Conservation (phyloP, 2,888 invertebrate species). For the Crossocerus cetratus region DNA sequence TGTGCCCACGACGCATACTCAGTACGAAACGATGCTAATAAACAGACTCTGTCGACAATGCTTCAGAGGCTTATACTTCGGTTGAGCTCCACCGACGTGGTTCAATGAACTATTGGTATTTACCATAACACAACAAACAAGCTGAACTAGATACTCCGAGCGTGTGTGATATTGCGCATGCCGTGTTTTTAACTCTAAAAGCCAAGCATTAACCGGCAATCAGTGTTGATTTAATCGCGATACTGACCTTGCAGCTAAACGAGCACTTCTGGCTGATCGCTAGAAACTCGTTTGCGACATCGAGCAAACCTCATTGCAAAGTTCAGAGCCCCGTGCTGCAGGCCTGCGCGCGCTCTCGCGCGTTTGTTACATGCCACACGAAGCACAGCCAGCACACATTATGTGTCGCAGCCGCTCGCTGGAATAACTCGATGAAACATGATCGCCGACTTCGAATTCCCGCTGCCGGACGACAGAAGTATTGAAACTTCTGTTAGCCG, state of each 20-base stretch:
- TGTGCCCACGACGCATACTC: too few relatives aligned
- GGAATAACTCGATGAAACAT: background rate
- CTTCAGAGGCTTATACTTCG: too few relatives aligned
- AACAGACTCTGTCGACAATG: too few relatives aligned
- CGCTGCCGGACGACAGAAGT: slow-evolving; percentile 11
- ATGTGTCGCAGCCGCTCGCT: background rate
- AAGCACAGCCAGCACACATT: too few relatives aligned
- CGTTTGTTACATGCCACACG: too few relatives aligned
- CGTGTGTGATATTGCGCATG: slow-evolving; percentile 19
- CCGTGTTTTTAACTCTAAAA: slow-evolving; percentile 14
- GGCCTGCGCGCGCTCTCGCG: too few relatives aligned
- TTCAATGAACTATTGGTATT: slow-evolving; percentile 31
- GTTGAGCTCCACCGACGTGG: background rate
- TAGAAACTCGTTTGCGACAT: slow-evolving; percentile 13
- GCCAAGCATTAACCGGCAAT: slow-evolving; percentile 17
- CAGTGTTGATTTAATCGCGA: slow-evolving; percentile 37
- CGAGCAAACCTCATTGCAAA: slow-evolving; percentile 12
- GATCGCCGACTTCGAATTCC: slow-evolving; percentile 1
- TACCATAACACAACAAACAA: slow-evolving; percentile 42
- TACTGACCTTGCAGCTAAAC: slow-evolving; percentile 33
- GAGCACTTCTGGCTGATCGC: slow-evolving; percentile 10
- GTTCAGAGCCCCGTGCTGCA: slow-evolving; percentile 4
- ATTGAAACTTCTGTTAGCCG: slow-evolving; percentile 29
- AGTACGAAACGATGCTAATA: too few relatives aligned
- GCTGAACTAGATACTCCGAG: slow-evolving; percentile 16